Conservation (phyloP, 2,797 vertebrate genomes). For the Cuculus canorus region DNA sequence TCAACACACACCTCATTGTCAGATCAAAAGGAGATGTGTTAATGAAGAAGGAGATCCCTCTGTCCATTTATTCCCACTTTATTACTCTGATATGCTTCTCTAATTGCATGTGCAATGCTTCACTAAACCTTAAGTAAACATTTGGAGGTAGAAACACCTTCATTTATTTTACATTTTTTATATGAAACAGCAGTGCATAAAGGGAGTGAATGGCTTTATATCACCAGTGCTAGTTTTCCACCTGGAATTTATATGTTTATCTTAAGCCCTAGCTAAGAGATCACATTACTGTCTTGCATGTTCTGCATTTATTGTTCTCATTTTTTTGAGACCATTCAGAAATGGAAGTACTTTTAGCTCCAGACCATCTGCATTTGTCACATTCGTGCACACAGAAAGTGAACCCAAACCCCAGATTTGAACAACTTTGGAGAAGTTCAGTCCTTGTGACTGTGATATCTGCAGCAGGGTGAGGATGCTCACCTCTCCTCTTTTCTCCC, state of each 20-base stretch:
- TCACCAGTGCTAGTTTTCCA: neutral
- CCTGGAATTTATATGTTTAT: neutral
- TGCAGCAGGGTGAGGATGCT: neutral
- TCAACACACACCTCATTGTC: neutral
- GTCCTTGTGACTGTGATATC: rapidly evolving
- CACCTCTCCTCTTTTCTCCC: neutral
- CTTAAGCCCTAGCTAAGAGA: neutral
- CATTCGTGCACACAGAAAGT: neutral
- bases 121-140: neutral
- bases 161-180: neutral
- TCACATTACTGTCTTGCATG: neutral
- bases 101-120: neutral
- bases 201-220: neutral
- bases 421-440: neutral
- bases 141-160: neutral
- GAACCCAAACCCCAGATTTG: neutral
- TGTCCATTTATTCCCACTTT: neutral
- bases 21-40: neutral
- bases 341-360: neutral
- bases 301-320: neutral
- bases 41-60: neutral
- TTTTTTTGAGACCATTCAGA: neutral
- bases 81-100: neutral
- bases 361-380: neutral
- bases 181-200: neutral